Base-by-base conservation (phyloP, 1,140 invertebrate genomes). In the Chironomus tepperi region DNA sequence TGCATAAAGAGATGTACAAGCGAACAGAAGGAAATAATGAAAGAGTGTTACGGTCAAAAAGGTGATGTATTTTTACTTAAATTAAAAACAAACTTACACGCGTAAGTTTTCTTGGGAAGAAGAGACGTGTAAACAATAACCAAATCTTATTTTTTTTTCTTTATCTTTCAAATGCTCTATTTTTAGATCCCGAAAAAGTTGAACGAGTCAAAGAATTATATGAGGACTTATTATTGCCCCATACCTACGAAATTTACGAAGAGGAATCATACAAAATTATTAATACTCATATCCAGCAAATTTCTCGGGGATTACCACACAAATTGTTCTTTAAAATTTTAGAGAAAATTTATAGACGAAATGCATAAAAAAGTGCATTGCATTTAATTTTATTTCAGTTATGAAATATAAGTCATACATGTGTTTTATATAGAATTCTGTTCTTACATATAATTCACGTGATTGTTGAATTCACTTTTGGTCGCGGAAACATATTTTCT, bases 241-340 rank as follows among this genome's bases (percentile, higher is more conserved):
- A 90, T 57, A 90, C 90, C 0, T 97, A 92, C 80, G 85, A 87
- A 0, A 88, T 90, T 19, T 97, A 93, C 77, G 95, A 97, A 84
- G 93, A 96, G 82, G 88, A 92, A 77, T 92, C 88, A 42, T 93
- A 92, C 78, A 92, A 93, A 80, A 83, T 93, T 75, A 89, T 95
- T 78, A 88, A 87, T 75, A 93, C 89, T 5, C 92, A 93, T 81
- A 94, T 95, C 78, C 91, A 94, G 80, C 92, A 94, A 82, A 89
- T 93, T 77, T 93, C 91, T 1, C 87, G 90, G 64, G 91, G 91
- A 21, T 83, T 95, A n/a, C 91, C 92, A 18, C 92, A 93, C 77
- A 87, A 91, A 75, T 82, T 94, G 19, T 95, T 95, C 83, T 89
- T 93, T 76, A 91, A 91, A 81, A 88, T 94, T 75, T 83, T 95